Evolutionary conservation across 2,888 invertebrate species (phyloP), one percentile per base, ranked within the genome.

Genomic region (Agonopterix arenella): DNA sequence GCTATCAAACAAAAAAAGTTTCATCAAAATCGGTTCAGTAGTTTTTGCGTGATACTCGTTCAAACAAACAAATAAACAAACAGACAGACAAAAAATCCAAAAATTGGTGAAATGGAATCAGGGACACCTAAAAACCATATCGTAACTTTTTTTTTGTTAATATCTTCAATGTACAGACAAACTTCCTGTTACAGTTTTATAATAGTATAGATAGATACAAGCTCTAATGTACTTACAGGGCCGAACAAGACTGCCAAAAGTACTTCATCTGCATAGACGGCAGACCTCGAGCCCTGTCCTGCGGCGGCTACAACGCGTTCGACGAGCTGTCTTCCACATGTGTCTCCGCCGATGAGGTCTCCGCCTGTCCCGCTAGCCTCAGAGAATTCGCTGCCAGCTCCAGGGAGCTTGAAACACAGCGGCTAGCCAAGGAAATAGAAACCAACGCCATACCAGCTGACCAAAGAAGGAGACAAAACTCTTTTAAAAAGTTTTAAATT

Each of bases 241-340:
- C 92, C 18, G 90, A 92, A 0, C 66, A 58, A 3, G 92, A 95
- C 70, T 96, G 96, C 72, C 94, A 95, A 65, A 92, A 92, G 58
- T 97, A 94, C 73, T 96, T 93, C 84, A 84, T 96, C 47, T 97
- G 97, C 71, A 90, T 96, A 8, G 90, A 93, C 45, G 92, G 92
- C 11, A 91, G 90, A 43, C 97, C 97, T 0, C 90, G 97, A 16
- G 90, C 94, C 36, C 91, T 94, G 56, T 91, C 91, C 53, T 97
- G 97, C 66, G 95, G 94, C 0, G 92, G 93, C 52, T 94, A 93
- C 56, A 90, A 91, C 16, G 96, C 94, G 2, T 97, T 94, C 77
- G 96, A 96, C 69, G 93, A 94, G 10, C 80, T 93, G 44, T 91
- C 90, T 1, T 91, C 91, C 47, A 81, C 91, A 36, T 97, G 97